Percentiles rank a stretch among this genome's conserved stretches.
Conservation (phyloP, 2,888 invertebrate species). For the Adela reaumurella region DNA sequence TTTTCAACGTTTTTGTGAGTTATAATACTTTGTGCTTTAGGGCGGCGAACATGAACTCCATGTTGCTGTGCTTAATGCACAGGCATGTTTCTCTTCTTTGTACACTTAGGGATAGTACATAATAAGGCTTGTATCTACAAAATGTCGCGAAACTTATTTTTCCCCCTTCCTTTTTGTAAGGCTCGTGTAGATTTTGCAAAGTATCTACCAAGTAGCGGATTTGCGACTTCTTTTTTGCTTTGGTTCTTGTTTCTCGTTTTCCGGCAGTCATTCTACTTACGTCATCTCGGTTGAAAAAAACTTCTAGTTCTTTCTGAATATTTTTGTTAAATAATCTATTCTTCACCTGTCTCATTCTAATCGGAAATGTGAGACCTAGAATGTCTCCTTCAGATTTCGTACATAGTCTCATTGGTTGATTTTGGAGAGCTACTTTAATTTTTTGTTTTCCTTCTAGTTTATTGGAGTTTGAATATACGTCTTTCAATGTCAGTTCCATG, state of each 20-base stretch:
- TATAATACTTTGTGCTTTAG: too few species aligned
- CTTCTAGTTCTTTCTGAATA: too few species aligned
- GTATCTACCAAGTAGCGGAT: conserved; percentile 8
- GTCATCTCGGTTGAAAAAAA: too few species aligned
- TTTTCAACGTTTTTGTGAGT: conserved; percentile 6
- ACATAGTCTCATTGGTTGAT: too few species aligned
- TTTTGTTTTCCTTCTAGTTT: not conserved
- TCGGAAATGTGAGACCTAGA: too few species aligned
- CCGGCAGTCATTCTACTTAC: conserved; percentile 5
- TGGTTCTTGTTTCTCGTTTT: conserved; percentile 6
- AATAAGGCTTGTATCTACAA: too few species aligned
- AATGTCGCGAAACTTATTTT: too few species aligned
- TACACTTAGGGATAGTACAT: too few species aligned
- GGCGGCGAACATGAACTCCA: conserved; percentile 7
- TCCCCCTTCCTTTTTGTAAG: conserved; percentile 2
- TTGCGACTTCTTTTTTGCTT: conserved; percentile 5
- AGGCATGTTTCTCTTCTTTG: conserved; percentile 9
- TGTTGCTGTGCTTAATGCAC: conserved; percentile 9
- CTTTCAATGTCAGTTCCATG: not conserved
- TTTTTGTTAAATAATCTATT: too few species aligned
- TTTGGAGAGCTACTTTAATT: not conserved
- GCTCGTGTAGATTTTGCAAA: conserved; percentile 1
- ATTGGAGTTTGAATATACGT: not conserved
- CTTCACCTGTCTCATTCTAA: too few species aligned
- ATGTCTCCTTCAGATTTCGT: too few species aligned